Base-by-base conservation (phyloP, 2,888 invertebrate genomes). In the Ennomos quercinarius region DNA sequence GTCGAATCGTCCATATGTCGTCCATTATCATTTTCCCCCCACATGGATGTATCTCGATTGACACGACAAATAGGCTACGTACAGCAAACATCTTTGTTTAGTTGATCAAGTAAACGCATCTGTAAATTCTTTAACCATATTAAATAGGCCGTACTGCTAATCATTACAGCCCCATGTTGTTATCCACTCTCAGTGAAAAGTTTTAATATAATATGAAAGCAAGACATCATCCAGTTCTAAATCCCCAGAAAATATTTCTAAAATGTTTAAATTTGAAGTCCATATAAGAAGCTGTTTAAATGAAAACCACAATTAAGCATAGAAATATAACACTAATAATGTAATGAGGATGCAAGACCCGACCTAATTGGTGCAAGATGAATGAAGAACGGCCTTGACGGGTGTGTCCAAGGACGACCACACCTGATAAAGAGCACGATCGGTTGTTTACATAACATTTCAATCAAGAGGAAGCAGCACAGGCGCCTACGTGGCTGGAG, bases 11-110 rank as follows among this genome's bases (percentile, higher is more conserved):
- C n/a, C n/a, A n/a, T n/a, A n/a, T n/a, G n/a, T n/a, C n/a, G n/a
- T n/a, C n/a, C n/a, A 48, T 54, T 54, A 47, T 44, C 40, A 27
- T 27, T 27, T 27, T 27, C 27, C 27, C 17, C 35, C 12, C 17
- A 9, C 39, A 46, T 13, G n/a, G 43, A 55, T 10, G 43, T 8
- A 50, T 38, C 47, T 55, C 50, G 42, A 47, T 43, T 34, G 37
- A 10, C 37, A 39, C 9, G 13, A 9, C 58, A 62, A 60, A 57
- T 49, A 60, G 63, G 53, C 45, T 61, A 66, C 60, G 43, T 63
- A 60, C 12, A 45, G 52, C 36, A 51, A 51, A 53, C 44, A 46
- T 56, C 53, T 47, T 64, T 61, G 46, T 57, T 51, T 47, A 35
- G 13, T 43, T 56, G 12, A 41, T 42, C 37, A 41, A 40, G 11